Evolutionary conservation across 2,113 vertebrate genomes (phyloP).

Genomic region (Corydoras sp.): DNA sequence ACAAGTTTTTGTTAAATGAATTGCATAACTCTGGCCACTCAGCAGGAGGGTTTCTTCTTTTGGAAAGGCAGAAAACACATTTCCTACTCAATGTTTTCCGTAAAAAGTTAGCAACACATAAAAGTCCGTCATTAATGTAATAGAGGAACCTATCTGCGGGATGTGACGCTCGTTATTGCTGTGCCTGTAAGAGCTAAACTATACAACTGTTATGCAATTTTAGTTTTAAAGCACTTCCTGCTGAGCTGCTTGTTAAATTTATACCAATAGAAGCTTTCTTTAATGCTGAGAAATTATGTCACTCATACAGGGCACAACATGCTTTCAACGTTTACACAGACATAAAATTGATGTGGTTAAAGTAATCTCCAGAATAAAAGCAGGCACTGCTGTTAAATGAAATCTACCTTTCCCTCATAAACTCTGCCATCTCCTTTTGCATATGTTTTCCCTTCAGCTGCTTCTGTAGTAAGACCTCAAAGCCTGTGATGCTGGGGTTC

Average conservation of each 20-base stretch:
- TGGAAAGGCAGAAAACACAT: constrained; percentile 7
- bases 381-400: neutral
- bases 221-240: constrained; percentile 16
- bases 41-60: constrained; percentile 6
- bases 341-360: no score
- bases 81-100: constrained; percentile 1
- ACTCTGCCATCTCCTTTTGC: constrained; percentile 99
- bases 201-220: constrained; percentile 34
- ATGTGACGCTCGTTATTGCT: constrained; percentile 4
- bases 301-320: no score
- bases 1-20: constrained; percentile 17
- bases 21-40: constrained; percentile 16
- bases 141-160: constrained; percentile 26
- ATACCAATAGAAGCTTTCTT: neutral
- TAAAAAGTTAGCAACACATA: constrained; percentile 6
- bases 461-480: constrained; percentile 93
- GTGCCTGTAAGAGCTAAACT: constrained; percentile 26
- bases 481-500: constrained; percentile 80
- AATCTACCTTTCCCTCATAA: constrained; percentile 87
- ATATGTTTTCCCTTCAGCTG: constrained; percentile 97
- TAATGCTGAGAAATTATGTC: neutral
- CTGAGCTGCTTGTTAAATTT: neutral
- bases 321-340: no score
- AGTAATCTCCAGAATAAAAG: no score
- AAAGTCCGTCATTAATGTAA: constrained; percentile 18